Evolutionary conservation across 2,113 vertebrate species (phyloP).

Genomic region (Elephas maximus): DNA sequence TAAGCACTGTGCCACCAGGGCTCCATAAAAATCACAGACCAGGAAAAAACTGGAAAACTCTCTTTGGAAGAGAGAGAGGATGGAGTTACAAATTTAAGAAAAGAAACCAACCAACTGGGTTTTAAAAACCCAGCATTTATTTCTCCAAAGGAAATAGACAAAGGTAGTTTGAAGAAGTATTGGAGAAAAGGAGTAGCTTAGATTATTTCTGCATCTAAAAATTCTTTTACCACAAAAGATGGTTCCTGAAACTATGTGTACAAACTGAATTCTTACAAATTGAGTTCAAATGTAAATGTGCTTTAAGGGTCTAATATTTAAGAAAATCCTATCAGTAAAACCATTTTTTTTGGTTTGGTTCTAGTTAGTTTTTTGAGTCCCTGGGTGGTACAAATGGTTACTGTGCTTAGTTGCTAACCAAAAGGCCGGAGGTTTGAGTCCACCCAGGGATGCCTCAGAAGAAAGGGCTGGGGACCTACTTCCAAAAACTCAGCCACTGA

Average conservation of each 20-base stretch:
- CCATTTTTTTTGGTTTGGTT: no score
- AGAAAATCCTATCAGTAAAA: background rate
- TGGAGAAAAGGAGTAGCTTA: rapidly evolving
- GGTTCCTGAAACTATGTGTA: background rate
- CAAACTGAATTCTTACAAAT: background rate
- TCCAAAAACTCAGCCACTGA: no score
- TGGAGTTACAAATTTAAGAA: background rate
- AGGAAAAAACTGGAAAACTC: background rate
- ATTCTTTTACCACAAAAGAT: background rate
- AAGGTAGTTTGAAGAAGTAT: rapidly evolving
- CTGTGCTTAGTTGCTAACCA: no score
- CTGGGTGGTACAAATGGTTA: no score
- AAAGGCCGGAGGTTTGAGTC: no score
- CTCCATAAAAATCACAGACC: background rate
- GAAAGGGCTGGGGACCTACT: no score
- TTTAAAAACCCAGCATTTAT: background rate
- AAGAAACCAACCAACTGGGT: background rate
- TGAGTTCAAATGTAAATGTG: background rate
- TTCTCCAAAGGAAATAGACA: background rate
- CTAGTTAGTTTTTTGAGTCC: no score
- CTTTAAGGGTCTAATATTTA: background rate
- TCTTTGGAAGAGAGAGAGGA: background rate
- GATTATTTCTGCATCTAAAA: background rate
- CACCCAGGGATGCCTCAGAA: no score
- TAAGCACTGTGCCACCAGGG: no score